Percentiles rank a stretch among this genome's conserved stretches.
Evolutionary conservation across 2,113 vertebrate species (phyloP).

Genomic region (Cnemophilus loriae): DNA sequence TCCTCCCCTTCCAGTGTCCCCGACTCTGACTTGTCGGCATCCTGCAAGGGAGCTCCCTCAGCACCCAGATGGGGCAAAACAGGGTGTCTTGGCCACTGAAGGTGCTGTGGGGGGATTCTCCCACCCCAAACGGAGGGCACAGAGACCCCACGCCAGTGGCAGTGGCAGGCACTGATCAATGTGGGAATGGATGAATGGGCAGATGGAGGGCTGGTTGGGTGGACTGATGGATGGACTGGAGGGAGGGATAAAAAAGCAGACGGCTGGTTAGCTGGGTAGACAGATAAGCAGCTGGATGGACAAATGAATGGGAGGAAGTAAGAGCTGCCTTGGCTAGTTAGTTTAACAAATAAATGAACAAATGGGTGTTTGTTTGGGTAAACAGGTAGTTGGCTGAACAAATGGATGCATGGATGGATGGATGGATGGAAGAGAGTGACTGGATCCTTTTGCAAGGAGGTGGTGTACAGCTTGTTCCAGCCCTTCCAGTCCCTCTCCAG

Average conservation of each 20-base stretch:
- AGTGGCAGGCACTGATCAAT: neutral
- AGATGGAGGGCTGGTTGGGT: neutral
- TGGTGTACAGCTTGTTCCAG: neutral
- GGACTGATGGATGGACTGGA: neutral
- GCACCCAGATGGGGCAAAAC: fast-evolving
- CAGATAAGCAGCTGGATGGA: neutral
- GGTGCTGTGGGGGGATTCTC: neutral
- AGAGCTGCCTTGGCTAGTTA: neutral
- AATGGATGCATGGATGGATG: neutral
- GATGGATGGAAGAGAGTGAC: neutral
- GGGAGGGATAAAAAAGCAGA: neutral
- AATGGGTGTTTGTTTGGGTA: neutral
- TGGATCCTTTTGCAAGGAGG: neutral
- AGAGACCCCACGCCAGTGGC: fast-evolving
- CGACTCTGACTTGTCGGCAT: constrained; percentile 82
- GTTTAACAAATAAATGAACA: neutral
- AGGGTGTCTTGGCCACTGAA: neutral
- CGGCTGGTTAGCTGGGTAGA: neutral
- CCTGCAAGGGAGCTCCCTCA: constrained; percentile 67
- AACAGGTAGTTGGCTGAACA: neutral
- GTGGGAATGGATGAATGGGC: neutral
- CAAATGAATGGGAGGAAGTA: neutral
- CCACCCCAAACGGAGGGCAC: neutral
- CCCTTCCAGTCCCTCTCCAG: neutral
- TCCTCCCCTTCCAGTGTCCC: constrained; percentile 85